Evolutionary conservation across 2,797 vertebrate genomes (phyloP).

Genomic region (Pygocentrus nattereri): DNA sequence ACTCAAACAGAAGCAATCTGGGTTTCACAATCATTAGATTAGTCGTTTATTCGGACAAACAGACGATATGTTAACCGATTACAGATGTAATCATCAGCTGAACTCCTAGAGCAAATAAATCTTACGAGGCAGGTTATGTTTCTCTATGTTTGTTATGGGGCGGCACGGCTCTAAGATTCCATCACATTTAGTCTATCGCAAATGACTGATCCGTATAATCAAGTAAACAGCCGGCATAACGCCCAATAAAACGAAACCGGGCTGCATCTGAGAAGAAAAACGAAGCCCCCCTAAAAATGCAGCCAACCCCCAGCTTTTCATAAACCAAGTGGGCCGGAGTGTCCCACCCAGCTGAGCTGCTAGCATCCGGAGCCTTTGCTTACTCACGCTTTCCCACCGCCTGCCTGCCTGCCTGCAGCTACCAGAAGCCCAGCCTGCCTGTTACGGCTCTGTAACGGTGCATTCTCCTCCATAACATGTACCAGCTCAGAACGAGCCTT

Average conservation of each 20-base stretch:
- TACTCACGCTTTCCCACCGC: conserved; percentile 40
- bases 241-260: no score
- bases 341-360: conserved; percentile 31
- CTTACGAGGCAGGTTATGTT: no score
- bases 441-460: background rate
- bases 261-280: background rate
- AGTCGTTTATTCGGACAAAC: no score
- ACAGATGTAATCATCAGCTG: no score
- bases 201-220: no score
- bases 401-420: no score
- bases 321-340: background rate
- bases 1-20: no score
- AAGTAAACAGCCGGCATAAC: no score
- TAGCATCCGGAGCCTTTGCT: conserved; percentile 32
- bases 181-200: background rate
- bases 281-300: background rate
- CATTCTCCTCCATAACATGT: background rate
- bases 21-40: no score
- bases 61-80: no score
- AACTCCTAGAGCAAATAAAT: no score
- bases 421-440: background rate
- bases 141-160: background rate
- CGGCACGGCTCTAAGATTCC: background rate
- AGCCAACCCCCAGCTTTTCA: background rate
- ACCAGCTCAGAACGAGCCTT: background rate